Base-by-base conservation (phyloP, 2,888 invertebrate species). In the Nudaria mundana region DNA sequence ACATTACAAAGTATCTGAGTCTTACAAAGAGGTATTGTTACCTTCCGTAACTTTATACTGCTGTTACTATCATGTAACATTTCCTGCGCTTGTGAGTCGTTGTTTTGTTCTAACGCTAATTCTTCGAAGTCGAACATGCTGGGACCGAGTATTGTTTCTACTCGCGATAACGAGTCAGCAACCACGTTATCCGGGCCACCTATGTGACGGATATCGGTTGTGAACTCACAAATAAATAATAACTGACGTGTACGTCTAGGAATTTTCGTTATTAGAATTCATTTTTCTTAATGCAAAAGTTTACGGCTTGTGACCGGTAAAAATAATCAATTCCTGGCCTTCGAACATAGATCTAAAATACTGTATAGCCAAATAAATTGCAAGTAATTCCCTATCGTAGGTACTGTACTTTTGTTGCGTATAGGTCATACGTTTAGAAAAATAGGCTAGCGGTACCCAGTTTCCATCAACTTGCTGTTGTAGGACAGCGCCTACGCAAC, bases 151-250 rank as follows among this genome's bases (percentile, higher is more conserved):
- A 26, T 26, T 1, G 13, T 13, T 26, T 26, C 26, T 8, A 26
- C 2, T 3, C 26, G 2, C 5, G 13, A 13, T 8, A 26, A 26
- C 12, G 26, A 1, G 8, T 42, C 42, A 6, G 42, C 30, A 3
- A 37, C 37, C 1, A 20, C 2, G 8, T 42, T 42, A 10, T 39
- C 8, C 1, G 5, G 7, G 6, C 26, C 26, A 4, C 8, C 3
- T 13, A 26, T 8, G 8, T 26, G 13, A 3, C 13, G 6, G 5
- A 26, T 14, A 7, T 13, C 8, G 6, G 13, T 26, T 1, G 13
- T 26, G 8, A 26, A 26, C 4, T 26, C 26, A 26, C 26, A 13
- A 14, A 42, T 37, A 11, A 33, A 37, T 2, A 33, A 5, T n/a
- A 42, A 8, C 15, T 42, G 42, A 1, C 42, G 18, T 6, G n/a